Conservation (phyloP, 2,797 vertebrate genomes). For the Sebastes minor region DNA sequence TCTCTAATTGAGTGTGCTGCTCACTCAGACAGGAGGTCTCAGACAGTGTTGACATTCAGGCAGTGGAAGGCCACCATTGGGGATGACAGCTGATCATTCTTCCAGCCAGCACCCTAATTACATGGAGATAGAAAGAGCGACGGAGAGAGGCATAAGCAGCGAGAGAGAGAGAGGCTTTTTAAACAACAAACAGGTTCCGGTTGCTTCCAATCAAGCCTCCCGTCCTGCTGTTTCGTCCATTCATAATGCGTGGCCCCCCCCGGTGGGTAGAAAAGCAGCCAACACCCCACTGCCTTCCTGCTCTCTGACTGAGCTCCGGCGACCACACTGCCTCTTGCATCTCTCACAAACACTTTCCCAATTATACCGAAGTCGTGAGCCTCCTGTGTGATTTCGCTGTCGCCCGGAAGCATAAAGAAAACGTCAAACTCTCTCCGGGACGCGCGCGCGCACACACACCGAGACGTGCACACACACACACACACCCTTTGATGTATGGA, state of each 20-base stretch:
- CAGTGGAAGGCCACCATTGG: constrained; percentile 70
- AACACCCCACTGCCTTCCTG: constrained; percentile 57
- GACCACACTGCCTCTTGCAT: constrained; percentile 23
- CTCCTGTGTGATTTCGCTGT: constrained; percentile 40
- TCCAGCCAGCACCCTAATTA: constrained; percentile 73
- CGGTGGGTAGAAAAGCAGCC: constrained; percentile 36
- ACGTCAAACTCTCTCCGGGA: neutral
- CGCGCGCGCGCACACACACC: neutral
- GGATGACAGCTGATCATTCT: constrained; percentile 79
- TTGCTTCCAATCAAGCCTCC: constrained; percentile 64
- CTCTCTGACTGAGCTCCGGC: constrained; percentile 33
- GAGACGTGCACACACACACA: neutral
- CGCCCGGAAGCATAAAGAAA: constrained; percentile 8
- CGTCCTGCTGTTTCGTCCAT: constrained; percentile 62
- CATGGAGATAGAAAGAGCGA: constrained; percentile 40
- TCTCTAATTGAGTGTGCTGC: constrained; percentile 76
- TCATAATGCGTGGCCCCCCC: constrained; percentile 36
- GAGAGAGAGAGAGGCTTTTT: constrained; percentile 28
- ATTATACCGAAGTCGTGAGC: constrained; percentile 53
- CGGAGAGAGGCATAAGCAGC: constrained; percentile 17
- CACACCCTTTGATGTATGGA: constrained; percentile 65
- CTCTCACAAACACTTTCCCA: constrained; percentile 42
- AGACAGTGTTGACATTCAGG: constrained; percentile 77
- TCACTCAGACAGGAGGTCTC: constrained; percentile 74
- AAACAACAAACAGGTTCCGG: constrained; percentile 69